Evolutionary conservation across 1,140 invertebrate genomes (phyloP).

Genomic region (Halesus radiatus): DNA sequence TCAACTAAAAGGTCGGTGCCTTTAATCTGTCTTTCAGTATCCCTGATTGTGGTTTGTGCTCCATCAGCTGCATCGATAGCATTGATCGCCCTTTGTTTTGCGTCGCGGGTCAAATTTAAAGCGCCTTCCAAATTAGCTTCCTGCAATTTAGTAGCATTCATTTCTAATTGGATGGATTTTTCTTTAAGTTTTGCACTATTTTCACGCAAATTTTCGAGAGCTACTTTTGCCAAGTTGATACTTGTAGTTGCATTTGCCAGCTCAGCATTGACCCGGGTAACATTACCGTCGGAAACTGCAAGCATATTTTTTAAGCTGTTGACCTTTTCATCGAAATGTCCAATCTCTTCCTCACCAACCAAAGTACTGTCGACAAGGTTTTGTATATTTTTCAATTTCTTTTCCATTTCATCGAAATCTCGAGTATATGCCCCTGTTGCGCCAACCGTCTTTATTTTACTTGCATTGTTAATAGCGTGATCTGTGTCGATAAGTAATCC

Average conservation of each 20-base stretch:
- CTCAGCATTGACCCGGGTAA: constrained; percentile 68
- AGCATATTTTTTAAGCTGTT: constrained; percentile 68
- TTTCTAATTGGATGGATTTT: constrained; percentile 81
- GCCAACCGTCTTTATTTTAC: constrained; percentile 92
- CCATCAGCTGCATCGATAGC: constrained; percentile 78
- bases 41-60: constrained; percentile 74
- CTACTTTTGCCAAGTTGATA: constrained; percentile 83
- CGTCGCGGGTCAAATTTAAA: constrained; percentile 86
- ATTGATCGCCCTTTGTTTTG: constrained; percentile 81
- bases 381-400: constrained; percentile 84
- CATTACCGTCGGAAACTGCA: constrained; percentile 64
- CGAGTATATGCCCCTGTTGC: constrained; percentile 94
- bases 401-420: constrained; percentile 93
- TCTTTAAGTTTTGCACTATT: constrained; percentile 81
- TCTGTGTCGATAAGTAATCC: constrained; percentile 79
- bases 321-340: constrained; percentile 69
- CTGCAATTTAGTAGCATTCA: constrained; percentile 91
- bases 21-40: constrained; percentile 87
- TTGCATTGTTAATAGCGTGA: constrained; percentile 85
- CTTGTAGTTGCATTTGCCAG: constrained; percentile 83
- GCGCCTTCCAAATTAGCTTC: constrained; percentile 96
- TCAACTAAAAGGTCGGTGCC: constrained; percentile 85
- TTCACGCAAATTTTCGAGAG: constrained; percentile 81
- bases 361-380: constrained; percentile 82
- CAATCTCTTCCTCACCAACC: constrained; percentile 81